Evolutionary conservation across 1,140 invertebrate genomes (phyloP).

Genomic region (Holotrichia oblita): DNA sequence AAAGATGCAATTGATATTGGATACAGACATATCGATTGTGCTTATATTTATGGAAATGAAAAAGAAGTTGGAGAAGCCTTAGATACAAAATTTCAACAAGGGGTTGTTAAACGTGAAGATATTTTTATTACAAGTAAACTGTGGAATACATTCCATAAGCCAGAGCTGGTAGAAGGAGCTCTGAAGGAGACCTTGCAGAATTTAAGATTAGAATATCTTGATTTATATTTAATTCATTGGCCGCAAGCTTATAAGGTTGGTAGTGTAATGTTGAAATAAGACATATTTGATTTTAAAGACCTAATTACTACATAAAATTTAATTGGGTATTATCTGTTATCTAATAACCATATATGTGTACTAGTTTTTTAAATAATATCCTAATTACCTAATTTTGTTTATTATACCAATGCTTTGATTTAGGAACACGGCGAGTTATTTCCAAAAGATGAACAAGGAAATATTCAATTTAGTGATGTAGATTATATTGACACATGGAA

Average conservation of each 20-base stretch:
- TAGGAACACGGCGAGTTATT: constrained; percentile 63
- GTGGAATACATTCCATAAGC: constrained; percentile 79
- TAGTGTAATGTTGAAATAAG: not conserved
- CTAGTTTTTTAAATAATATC: not conserved
- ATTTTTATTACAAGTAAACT: constrained; percentile 66
- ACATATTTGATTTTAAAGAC: too few species aligned
- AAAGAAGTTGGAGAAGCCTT: constrained; percentile 80
- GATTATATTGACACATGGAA: constrained; percentile 93
- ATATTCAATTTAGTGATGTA: constrained; percentile 66
- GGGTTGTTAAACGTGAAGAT: constrained; percentile 81
- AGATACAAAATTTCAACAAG: constrained; percentile 74
- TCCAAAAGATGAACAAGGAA: constrained; percentile 71
- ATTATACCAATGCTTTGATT: not conserved
- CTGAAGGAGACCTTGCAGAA: constrained; percentile 67
- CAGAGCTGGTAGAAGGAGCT: constrained; percentile 68
- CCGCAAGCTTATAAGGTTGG: constrained; percentile 59
- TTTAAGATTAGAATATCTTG: constrained; percentile 76
- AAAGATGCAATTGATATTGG: constrained; percentile 74
- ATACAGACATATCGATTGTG: constrained; percentile 81
- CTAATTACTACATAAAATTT: too few species aligned
- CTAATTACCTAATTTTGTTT: not conserved
- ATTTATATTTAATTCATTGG: constrained; percentile 84
- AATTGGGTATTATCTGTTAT: not conserved
- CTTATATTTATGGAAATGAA: constrained; percentile 82
- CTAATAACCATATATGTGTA: not conserved